Base-by-base conservation (phyloP, 2,888 invertebrate genomes). In the Meiosimyza decipiens region DNA sequence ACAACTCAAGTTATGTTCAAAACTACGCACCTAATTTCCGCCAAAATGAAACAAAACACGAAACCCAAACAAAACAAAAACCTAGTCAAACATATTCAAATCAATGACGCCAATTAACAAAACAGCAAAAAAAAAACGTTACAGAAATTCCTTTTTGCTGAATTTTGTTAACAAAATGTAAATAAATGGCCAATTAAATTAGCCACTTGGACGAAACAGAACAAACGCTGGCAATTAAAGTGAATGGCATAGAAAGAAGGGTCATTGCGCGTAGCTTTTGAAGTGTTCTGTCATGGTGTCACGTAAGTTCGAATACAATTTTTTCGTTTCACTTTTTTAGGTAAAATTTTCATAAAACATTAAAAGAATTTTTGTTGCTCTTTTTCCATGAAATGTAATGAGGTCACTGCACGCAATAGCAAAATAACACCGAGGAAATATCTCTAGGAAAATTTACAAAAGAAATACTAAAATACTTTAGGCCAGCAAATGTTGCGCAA, bases 181-280 rank as follows among this genome's bases (percentile, higher is more conserved):
- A 64, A 64, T 64, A 51, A 64, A 64, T 51, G 64, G 51, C 51
- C 64, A 64, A 64, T 64, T 51, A 64, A 64, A 64, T 64, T 64
- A 50, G 64, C 51, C 64, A 64, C 64, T 64, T 64, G 51, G 50
- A 16, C 51, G 51, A 51, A 49, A 64, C 28, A 49, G 63, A 40
- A 47, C 49, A 47, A 57, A 57, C 12, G 57, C 57, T 13, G 22
- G 22, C 28, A 57, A 57, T 57, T 57, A 57, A 57, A 57, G 40
- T 9, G 40, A 40, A 40, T 40, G 28, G 3, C 28, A 22, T 15
- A 57, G 57, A 28, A 57, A 12, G 22, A 18, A 57, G 28, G n/a
- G 57, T 63, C 47, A 18, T n/a, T 40, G 49, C 40, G 49, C 9
- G 15, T 13, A 49, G 18, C 47, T 47, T 47, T 18, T 47, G 40